Conservation (phyloP, 1,140 invertebrate species). For the Ganaspis sp. region DNA sequence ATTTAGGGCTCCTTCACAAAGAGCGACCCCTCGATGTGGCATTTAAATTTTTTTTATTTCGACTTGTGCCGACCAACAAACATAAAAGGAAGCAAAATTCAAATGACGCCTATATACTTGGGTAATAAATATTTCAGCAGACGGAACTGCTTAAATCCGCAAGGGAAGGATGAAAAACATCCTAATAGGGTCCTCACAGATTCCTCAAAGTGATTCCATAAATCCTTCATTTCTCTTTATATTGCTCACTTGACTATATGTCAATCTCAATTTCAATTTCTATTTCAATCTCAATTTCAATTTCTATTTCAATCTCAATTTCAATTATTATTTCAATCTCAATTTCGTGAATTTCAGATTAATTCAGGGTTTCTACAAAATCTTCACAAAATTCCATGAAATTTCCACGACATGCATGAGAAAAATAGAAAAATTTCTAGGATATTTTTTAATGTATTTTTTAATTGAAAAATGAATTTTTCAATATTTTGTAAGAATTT, state of each 20-base stretch:
- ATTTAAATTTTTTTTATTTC: constrained; percentile 56
- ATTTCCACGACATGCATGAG: no score
- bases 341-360: no score
- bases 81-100: constrained; percentile 43
- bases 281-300: constrained; percentile 19
- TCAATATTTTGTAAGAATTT: no score
- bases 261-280: constrained; percentile 34
- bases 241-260: not conserved
- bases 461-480: no score
- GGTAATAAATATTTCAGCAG: constrained; percentile 55
- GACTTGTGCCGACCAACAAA: constrained; percentile 41
- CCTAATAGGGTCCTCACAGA: constrained; percentile 7
- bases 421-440: no score
- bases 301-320: no score
- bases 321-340: no score
- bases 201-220: constrained; percentile 42
- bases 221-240: constrained; percentile 37
- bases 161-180: constrained; percentile 44
- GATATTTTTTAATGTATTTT: no score
- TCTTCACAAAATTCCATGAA: no score
- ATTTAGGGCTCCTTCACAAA: constrained; percentile 66
- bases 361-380: no score
- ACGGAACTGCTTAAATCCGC: constrained; percentile 52
- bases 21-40: constrained; percentile 51
- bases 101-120: constrained; percentile 54